These are phyloP conservation scores for Potorous gilbertii DNA, from an alignment of 2,797 vertebrate genomes.

Conservation along the genomic window DNA sequence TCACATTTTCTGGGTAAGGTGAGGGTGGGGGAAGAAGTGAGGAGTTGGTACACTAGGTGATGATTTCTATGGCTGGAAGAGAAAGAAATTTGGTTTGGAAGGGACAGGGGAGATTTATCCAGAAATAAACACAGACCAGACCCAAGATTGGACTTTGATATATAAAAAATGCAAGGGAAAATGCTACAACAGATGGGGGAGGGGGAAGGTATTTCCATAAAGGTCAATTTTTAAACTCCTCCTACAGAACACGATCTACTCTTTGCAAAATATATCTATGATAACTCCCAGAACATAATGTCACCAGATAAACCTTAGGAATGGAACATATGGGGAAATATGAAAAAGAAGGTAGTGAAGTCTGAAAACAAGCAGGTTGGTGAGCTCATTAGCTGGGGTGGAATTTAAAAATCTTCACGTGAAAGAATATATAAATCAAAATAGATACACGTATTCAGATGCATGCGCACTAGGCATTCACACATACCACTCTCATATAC, in stretches of 20 bases:
- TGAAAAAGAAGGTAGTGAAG: slow-evolving; percentile 80
- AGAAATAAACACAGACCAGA: slow-evolving; percentile 73
- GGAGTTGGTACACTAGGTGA: background rate
- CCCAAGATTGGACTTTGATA: slow-evolving; percentile 78
- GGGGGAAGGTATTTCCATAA: slow-evolving; percentile 78
- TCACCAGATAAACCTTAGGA: slow-evolving; percentile 83
- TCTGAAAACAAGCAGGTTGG: slow-evolving; percentile 79
- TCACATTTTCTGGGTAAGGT: background rate
- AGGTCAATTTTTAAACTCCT: slow-evolving; percentile 83
- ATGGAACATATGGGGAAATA: slow-evolving; percentile 76
- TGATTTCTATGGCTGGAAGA: background rate
- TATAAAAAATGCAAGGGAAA: slow-evolving; percentile 79
- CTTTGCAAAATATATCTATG: slow-evolving; percentile 76
- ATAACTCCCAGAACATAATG: slow-evolving; percentile 82
- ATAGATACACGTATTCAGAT: slow-evolving; percentile 78
- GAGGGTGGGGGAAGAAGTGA: background rate
- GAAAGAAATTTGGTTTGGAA: background rate
- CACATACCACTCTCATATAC: slow-evolving; percentile 55
- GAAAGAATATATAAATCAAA: slow-evolving; percentile 80
- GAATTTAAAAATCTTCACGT: slow-evolving; percentile 80
- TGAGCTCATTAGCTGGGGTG: slow-evolving; percentile 79
- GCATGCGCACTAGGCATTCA: slow-evolving; percentile 74
- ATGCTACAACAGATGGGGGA: slow-evolving; percentile 77
- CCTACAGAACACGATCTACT: slow-evolving; percentile 81
- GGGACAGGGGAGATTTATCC: slow-evolving; percentile 58